A percentile compares a stretch with the other conserved stretches of the same genome.
These are phyloP conservation scores for Alaudala cheleensis DNA, from an alignment of 2,113 vertebrate species.

Conservation along the genomic window DNA sequence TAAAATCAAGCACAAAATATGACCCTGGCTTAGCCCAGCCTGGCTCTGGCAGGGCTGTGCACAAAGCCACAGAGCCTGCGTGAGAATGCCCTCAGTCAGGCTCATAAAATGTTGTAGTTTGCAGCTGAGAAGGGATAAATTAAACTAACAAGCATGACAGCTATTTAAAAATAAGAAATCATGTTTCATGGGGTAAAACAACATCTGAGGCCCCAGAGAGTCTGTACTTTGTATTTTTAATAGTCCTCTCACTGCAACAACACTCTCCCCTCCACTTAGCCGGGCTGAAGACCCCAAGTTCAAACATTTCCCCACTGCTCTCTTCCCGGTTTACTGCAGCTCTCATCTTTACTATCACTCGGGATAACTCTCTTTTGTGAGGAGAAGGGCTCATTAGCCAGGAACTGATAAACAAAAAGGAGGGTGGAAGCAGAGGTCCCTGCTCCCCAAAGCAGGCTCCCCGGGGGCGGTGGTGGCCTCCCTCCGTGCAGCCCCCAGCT, in stretches of 20 bases:
- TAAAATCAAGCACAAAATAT: not conserved
- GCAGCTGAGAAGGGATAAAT: conserved; percentile 67
- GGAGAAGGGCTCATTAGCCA: conserved; percentile 28
- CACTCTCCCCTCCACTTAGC: conserved; percentile 39
- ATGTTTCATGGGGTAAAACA: conserved; percentile 60
- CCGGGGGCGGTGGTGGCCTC: not conserved
- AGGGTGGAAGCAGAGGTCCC: conserved; percentile 12
- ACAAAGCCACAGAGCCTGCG: conserved; percentile 11
- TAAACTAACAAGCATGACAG: conserved; percentile 69
- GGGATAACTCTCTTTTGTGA: not conserved
- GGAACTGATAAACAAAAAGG: conserved; percentile 38
- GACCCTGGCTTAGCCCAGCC: conserved; percentile 13
- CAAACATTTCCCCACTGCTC: conserved; percentile 26
- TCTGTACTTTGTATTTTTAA: conserved; percentile 63
- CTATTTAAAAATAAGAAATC: conserved; percentile 67
- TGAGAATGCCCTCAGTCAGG: conserved; percentile 48
- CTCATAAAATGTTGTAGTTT: conserved; percentile 62
- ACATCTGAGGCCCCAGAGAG: conserved; percentile 66
- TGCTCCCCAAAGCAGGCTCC: not conserved
- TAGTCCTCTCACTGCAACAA: conserved; percentile 47
- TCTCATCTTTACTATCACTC: conserved; percentile 57
- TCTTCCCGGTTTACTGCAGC: not conserved
- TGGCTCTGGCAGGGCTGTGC: not conserved
- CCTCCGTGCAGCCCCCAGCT: not conserved
- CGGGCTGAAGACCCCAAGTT: not conserved